These are phyloP conservation scores for Athalia cordata DNA, from an alignment of 2,888 invertebrate genomes.

Conservation along the genomic window DNA sequence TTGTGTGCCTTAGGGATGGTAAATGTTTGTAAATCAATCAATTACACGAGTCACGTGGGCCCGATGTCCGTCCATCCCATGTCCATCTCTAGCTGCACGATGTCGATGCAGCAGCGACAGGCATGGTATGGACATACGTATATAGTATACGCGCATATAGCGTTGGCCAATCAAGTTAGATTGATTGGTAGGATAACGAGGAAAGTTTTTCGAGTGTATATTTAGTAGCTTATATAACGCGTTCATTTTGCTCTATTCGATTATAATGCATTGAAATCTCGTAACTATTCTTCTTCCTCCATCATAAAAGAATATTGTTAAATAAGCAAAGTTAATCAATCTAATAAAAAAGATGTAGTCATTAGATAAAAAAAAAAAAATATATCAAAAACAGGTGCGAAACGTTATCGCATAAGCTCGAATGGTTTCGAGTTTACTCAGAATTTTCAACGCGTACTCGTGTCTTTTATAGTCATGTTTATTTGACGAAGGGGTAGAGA, in stretches of 20 bases:
- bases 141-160: neutral
- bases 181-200: slow-evolving; percentile 22
- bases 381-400: too few relatives aligned
- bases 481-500: too few relatives aligned
- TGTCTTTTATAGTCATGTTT: too few relatives aligned
- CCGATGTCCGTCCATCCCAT: slow-evolving; percentile 4
- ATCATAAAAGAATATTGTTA: neutral
- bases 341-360: too few relatives aligned
- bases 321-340: too few relatives aligned
- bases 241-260: neutral
- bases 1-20: neutral
- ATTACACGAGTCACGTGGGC: slow-evolving; percentile 33
- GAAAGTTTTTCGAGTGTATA: neutral
- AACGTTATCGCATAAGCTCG: too few relatives aligned
- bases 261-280: neutral
- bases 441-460: too few relatives aligned
- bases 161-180: slow-evolving; percentile 25
- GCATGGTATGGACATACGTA: too few relatives aligned
- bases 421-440: too few relatives aligned
- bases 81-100: neutral
- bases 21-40: slow-evolving; percentile 44
- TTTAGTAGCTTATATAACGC: neutral
- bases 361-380: too few relatives aligned
- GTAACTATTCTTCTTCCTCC: neutral
- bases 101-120: too few relatives aligned